Evolutionary conservation across 2,888 invertebrate species (phyloP), one percentile per base, ranked within the genome.

Genomic region (Drosophila meridiana): DNA sequence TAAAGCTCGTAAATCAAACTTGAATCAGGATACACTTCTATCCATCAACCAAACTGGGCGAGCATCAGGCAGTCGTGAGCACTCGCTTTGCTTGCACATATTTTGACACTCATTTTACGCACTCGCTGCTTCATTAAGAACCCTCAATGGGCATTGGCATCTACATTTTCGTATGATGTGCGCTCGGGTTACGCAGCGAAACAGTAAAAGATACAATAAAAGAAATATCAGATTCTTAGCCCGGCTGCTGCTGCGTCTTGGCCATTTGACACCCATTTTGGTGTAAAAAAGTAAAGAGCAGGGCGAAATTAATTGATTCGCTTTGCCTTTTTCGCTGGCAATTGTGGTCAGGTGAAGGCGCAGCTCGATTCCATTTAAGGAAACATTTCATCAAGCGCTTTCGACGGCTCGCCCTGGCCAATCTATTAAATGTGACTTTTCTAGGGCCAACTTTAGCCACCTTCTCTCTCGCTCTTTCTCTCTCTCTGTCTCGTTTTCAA

Each of bases 401-500:
- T 6, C 47, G 47, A 3, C 47, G 47, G 26, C 13, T 6, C 14
- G 47, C 40, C 50, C 26, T 20, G 45, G 72, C 40, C 59, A 66
- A 72, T 71, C 71, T 55, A 65, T 65, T 59, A 59, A 73, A 52
- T 60, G 60, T 34, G 55, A 53, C 61, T 61, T 53, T 61, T 14
- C 61, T 14, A 53, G 32, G 53, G 59, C 13, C 56, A 61, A 58
- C 60, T 63, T 69, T 70, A 52, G 34, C 55, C 36, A 3, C 8
- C n/a, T 36, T 20, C 13, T 9, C 30, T 0, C 32, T 6, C 26
- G 28, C 14, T 47, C 40, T 47, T 20, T n/a, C 38, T 69, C 47
- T 48, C 11, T 50, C 34, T 38, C 71, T 38, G 55, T 40, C 36
- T 55, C 38, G 38, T 30, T 56, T 56, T 56, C 87, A 87, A 87